Evolutionary conservation across 2,113 vertebrate genomes (phyloP).

Genomic region (Petromus typicus): DNA sequence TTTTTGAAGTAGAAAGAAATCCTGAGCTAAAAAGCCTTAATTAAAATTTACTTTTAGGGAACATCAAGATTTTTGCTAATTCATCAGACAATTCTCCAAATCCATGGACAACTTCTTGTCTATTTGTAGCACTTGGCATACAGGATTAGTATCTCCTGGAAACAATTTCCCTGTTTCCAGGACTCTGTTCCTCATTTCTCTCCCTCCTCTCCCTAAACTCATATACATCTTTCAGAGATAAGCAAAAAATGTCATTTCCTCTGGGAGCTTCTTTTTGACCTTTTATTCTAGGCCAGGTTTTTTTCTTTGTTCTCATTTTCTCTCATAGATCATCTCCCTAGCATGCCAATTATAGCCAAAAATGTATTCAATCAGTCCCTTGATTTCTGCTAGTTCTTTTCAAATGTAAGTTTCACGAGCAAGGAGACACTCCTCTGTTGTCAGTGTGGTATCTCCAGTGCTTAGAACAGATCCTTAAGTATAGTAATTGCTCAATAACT

Average conservation of each 20-base stretch:
- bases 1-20: conserved; percentile 13
- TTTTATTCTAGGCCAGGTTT: conserved; percentile 19
- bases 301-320: conserved; percentile 18
- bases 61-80: conserved; percentile 11
- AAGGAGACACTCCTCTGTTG: neutral
- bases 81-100: neutral
- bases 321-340: neutral
- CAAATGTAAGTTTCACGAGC: conserved; percentile 24
- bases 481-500: conserved; percentile 5
- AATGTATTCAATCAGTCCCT: conserved; percentile 44
- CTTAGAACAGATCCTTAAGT: conserved; percentile 13
- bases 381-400: conserved; percentile 13
- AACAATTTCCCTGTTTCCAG: neutral
- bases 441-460: neutral
- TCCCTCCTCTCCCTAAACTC: conserved; percentile 30
- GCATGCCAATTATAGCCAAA: neutral
- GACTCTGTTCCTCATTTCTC: neutral
- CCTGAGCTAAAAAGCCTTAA: neutral
- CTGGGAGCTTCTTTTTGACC: neutral
- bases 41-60: conserved; percentile 55
- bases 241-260: conserved; percentile 43
- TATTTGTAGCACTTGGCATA: neutral
- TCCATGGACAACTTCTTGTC: neutral
- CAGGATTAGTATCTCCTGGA: conserved; percentile 22
- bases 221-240: conserved; percentile 24